Percentiles rank a stretch among this genome's conserved stretches.
Conservation (phyloP, 2,888 invertebrate genomes). For the Willowsia nigromaculata region DNA sequence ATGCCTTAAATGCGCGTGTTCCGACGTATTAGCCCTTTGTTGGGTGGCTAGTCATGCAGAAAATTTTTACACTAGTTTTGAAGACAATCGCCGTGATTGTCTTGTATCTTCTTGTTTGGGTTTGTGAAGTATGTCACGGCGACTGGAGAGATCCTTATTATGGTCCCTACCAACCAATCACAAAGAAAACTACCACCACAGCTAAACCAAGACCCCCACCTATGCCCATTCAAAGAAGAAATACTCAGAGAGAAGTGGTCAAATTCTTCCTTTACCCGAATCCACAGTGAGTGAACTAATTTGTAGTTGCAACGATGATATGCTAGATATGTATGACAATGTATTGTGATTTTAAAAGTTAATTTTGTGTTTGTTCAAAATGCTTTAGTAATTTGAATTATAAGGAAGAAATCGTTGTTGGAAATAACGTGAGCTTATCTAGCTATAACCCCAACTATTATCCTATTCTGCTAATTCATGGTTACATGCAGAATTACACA, state of each 20-base stretch:
- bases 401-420: slow-evolving; percentile 74
- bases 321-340: background rate
- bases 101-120: slow-evolving; percentile 4
- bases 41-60: slow-evolving; percentile 59
- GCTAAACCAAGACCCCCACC: slow-evolving; percentile 36
- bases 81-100: slow-evolving; percentile 24
- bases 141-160: slow-evolving; percentile 67
- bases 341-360: background rate
- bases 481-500: slow-evolving; percentile 73
- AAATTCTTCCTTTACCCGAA: slow-evolving; percentile 70
- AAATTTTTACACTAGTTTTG: background rate
- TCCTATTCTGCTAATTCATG: slow-evolving; percentile 74
- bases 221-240: slow-evolving; percentile 33
- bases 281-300: slow-evolving; percentile 34
- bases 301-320: background rate
- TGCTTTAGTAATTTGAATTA: slow-evolving; percentile 67
- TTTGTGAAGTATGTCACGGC: slow-evolving; percentile 44
- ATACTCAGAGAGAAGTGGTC: slow-evolving; percentile 57
- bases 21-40: background rate
- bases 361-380: background rate
- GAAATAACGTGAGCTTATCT: slow-evolving; percentile 73
- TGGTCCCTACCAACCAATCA: slow-evolving; percentile 61
- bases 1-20: background rate
- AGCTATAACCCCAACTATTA: slow-evolving; percentile 66
- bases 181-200: slow-evolving; percentile 59